These are phyloP conservation scores for Condylura cristata DNA, from an alignment of 2,113 vertebrate species.

Conservation along the genomic window DNA sequence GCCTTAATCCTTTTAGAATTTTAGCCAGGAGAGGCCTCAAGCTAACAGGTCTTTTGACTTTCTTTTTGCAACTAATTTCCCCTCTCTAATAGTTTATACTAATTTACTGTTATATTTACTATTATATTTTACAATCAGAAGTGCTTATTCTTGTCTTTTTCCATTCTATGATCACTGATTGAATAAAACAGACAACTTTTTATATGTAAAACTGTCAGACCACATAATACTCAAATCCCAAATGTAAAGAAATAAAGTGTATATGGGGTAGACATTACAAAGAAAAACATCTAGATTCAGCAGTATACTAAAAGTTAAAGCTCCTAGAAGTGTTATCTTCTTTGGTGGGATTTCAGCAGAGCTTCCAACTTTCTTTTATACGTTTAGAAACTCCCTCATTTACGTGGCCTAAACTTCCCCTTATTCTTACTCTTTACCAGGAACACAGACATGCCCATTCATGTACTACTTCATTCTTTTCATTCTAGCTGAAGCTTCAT, in stretches of 20 bases:
- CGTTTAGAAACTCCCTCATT: not conserved
- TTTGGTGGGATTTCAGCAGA: not conserved
- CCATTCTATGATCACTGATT: not conserved
- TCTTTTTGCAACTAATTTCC: not conserved
- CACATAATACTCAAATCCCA: not conserved
- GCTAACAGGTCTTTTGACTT: not conserved
- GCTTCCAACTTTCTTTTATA: not conserved
- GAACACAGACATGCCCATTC: not conserved
- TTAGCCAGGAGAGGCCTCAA: not conserved
- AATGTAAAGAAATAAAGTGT: not conserved
- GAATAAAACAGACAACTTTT: not conserved
- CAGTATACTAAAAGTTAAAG: not conserved
- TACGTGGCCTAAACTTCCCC: not conserved
- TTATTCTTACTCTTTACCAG: not conserved
- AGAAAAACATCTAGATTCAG: not conserved
- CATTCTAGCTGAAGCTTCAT: not conserved
- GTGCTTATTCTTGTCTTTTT: not conserved
- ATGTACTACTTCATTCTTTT: not conserved
- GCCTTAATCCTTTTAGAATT: not conserved
- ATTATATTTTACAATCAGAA: not conserved
- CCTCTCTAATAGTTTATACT: not conserved
- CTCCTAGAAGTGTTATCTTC: not conserved
- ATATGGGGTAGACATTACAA: not conserved
- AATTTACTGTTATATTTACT: conserved; percentile 10
- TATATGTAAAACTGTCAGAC: not conserved